phyloP scores from a whole-genome alignment of 2,888 invertebrate genomes.

The Drosophila setosimentum region DNA sequence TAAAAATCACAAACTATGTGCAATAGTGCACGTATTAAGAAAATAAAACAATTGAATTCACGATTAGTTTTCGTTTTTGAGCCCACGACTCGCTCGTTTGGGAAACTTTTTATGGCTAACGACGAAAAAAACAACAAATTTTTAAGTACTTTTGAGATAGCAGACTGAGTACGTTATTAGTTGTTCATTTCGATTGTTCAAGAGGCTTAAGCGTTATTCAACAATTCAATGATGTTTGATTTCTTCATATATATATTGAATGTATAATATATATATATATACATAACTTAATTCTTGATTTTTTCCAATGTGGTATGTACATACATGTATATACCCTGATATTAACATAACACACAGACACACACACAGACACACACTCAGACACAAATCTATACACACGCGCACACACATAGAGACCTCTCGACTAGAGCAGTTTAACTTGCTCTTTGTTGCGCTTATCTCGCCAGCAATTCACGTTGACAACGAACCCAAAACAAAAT shows the following conservation, averaged over 20 bases:
- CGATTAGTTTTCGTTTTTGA: slow-evolving; percentile 4
- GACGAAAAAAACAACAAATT: neutral
- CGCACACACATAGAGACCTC: neutral
- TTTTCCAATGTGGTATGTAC: neutral
- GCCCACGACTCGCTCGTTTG: neutral
- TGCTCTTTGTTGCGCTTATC: slow-evolving; percentile 26
- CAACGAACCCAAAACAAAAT: slow-evolving; percentile 30
- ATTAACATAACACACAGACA: too few species aligned
- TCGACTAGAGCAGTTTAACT: neutral
- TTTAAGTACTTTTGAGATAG: neutral
- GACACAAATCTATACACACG: neutral
- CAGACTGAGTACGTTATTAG: neutral
- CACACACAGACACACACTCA: neutral
- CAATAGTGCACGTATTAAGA: neutral
- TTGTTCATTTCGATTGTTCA: slow-evolving; percentile 6
- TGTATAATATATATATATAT: neutral
- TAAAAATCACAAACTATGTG: neutral
- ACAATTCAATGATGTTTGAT: neutral
- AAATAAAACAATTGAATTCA: slow-evolving; percentile 12
- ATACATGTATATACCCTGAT: neutral
- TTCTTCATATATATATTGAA: neutral
- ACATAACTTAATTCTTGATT: neutral
- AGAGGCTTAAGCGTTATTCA: slow-evolving; percentile 7
- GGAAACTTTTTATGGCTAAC: neutral
- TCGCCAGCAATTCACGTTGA: slow-evolving; percentile 45